Base-by-base conservation (phyloP, 2,113 vertebrate species). In the Columba livia region DNA sequence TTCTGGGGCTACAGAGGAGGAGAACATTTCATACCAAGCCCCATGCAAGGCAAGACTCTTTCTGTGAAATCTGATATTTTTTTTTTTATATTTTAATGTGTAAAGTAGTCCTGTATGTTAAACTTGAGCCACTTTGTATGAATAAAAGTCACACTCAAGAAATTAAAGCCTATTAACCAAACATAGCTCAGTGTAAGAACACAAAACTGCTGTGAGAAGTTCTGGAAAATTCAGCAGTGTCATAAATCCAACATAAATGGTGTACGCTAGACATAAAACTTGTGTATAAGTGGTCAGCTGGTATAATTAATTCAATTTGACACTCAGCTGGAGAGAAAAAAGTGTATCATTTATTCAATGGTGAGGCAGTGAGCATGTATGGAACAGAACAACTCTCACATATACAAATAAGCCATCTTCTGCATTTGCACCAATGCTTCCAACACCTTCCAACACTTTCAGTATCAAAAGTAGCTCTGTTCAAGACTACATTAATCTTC, bases 1-100 rank as follows among this genome's bases (percentile, higher is more conserved):
- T 96, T 97, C 94, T 95, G 89, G 89, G 65, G 82, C 50, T 97
- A 72, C 78, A 96, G 96, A 92, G 79, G 84, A 96, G 95, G 31
- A 50, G 40, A 94, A 74, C 24, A 21, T 72, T 88, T 89, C 48
- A 72, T 85, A 83, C 62, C 75, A 90, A 96, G 54, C 61, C 19
- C 10, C 51, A 56, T 23, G 38, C 66, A 93, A 18, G 85, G 91
- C 31, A 73, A 74, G 62, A 48, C 20, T 62, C 44, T 72, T 81
- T 74, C 60, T 65, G 36, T 67, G 54, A 75, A 89, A 14, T 72
- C 3, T 32, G 42, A 21, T 24, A 26, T 44, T 29, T 15, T 17
- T 15, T 17, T 26, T 60, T 48, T 31, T 44, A n/a, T 54, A 32
- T 15, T 75, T 26, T 69, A 0, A 73, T 50, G 24, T 66, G 28